Conservation (phyloP, 2,113 vertebrate genomes). For the Embiotoca jacksoni region DNA sequence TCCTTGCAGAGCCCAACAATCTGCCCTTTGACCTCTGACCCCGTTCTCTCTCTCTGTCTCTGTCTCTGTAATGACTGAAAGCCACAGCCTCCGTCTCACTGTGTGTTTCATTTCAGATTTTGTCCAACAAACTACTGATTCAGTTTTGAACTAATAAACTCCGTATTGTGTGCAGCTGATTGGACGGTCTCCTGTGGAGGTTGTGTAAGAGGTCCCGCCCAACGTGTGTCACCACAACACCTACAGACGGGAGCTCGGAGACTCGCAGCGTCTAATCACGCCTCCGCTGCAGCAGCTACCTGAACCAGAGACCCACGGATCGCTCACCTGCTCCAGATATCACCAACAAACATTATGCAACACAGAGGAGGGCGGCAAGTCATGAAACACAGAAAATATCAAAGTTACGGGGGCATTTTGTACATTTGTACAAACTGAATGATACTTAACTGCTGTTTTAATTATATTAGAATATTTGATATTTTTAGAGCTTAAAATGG, state of each 20-base stretch:
- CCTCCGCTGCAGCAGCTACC: slow-evolving; percentile 49
- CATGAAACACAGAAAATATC: background rate
- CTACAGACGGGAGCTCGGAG: slow-evolving; percentile 17
- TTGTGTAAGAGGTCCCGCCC: slow-evolving; percentile 56
- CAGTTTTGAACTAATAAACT: no score
- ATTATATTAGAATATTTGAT: no score
- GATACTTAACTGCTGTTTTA: no score
- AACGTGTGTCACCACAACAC: slow-evolving; percentile 53
- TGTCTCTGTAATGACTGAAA: background rate
- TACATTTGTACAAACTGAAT: no score
- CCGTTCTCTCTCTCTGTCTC: background rate
- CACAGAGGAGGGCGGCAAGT: background rate
- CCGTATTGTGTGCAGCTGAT: background rate
- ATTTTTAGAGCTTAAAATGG: background rate
- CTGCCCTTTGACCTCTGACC: slow-evolving; percentile 32
- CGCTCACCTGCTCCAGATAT: slow-evolving; percentile 12
- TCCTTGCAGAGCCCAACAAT: slow-evolving; percentile 32
- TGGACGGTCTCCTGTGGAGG: slow-evolving; percentile 29
- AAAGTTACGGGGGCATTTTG: background rate
- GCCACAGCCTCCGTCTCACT: no score
- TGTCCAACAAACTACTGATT: no score
- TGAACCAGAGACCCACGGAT: slow-evolving; percentile 13
- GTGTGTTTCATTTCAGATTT: no score
- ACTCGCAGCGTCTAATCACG: slow-evolving; percentile 23
- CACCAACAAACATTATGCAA: slow-evolving; percentile 28